Conservation (phyloP, 2,113 vertebrate species). For the Ploceus nigricollis region DNA sequence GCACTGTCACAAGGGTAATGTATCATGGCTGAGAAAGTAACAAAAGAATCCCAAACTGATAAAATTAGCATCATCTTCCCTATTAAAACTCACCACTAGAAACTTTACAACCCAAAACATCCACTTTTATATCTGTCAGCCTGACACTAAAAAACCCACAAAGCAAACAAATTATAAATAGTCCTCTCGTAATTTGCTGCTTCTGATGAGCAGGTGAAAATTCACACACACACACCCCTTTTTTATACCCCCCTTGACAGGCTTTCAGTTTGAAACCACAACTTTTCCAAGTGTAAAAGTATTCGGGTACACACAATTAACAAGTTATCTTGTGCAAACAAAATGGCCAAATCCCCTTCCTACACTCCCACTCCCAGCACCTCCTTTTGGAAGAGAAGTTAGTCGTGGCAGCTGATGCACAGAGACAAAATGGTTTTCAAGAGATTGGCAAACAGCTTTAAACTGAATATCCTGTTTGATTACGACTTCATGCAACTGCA, state of each 20-base stretch:
- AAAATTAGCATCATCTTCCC: not conserved
- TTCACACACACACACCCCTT: not conserved
- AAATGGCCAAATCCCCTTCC: not conserved
- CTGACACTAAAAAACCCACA: not conserved
- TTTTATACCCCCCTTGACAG: not conserved
- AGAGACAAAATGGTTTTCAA: constrained; percentile 25
- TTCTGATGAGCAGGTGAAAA: not conserved
- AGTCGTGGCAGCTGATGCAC: not conserved
- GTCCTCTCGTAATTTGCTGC: not conserved
- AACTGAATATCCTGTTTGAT: constrained; percentile 52
- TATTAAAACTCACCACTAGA: not conserved
- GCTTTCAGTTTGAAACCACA: not conserved
- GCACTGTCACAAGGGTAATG: constrained; percentile 20
- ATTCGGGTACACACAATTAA: not conserved
- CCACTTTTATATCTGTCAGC: not conserved
- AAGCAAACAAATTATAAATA: not conserved
- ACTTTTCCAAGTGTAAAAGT: not conserved
- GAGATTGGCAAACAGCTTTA: constrained; percentile 42
- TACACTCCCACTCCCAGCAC: not conserved
- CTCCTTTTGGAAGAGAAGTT: not conserved
- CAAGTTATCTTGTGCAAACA: not conserved
- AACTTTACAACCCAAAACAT: not conserved
- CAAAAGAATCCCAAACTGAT: not conserved
- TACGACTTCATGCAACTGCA: constrained; percentile 42
- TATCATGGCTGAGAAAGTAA: constrained; percentile 30